Evolutionary conservation across 2,113 vertebrate genomes (phyloP).

Genomic region (Gallinago undulata): DNA sequence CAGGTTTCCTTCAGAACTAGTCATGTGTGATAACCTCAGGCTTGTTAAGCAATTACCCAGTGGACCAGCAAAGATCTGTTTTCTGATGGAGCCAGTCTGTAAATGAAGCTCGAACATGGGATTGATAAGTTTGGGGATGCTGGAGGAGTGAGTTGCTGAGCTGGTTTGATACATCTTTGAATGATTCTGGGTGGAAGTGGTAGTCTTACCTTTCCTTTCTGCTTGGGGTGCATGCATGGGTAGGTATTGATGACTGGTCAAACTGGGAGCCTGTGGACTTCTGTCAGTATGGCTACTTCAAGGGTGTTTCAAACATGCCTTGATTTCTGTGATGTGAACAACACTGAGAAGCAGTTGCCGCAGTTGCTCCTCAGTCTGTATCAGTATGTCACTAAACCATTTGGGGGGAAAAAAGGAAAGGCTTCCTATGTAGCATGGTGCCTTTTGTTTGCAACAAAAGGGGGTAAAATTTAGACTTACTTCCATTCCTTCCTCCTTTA

Average conservation of each 20-base stretch:
- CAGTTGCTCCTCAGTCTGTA: background rate
- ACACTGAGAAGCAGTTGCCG: accelerated
- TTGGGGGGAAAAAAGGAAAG: background rate
- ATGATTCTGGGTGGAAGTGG: background rate
- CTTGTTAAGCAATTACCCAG: background rate
- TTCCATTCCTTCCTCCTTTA: background rate
- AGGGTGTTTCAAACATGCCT: background rate
- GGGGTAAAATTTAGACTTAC: accelerated
- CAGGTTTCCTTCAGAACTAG: background rate
- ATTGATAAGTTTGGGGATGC: background rate
- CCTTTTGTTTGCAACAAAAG: background rate
- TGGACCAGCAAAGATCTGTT: background rate
- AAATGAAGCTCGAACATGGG: background rate
- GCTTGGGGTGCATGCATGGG: background rate
- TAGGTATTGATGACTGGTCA: background rate
- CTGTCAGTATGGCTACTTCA: background rate
- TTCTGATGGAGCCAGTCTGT: background rate
- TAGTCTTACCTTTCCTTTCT: background rate
- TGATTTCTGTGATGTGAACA: background rate
- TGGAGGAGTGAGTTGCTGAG: background rate
- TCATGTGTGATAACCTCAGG: background rate
- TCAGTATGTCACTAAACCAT: background rate
- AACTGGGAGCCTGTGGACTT: background rate
- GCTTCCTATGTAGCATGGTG: background rate
- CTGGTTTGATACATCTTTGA: background rate